Conservation (phyloP, 2,888 invertebrate genomes). For the Napeogenes sylphis region DNA sequence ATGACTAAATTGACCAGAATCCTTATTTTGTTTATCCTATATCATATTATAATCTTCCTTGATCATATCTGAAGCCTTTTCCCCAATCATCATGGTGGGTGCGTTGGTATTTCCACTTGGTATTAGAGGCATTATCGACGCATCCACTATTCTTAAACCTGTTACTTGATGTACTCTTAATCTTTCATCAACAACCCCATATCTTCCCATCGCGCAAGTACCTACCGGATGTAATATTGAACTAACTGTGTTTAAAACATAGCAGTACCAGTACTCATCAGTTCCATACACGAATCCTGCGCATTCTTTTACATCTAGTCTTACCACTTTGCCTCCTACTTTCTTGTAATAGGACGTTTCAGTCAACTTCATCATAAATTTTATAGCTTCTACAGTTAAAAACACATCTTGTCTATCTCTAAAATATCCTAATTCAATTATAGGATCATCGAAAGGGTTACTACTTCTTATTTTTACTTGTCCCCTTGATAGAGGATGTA, state of each 20-base stretch:
- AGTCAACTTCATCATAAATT: conserved; percentile 45
- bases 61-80: conserved; percentile 65
- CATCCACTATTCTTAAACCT: conserved; percentile 58
- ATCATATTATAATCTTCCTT: conserved; percentile 44
- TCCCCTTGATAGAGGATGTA: conserved; percentile 61
- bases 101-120: conserved; percentile 65
- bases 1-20: no score
- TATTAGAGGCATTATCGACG: conserved; percentile 60
- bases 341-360: conserved; percentile 52
- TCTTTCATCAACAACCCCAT: conserved; percentile 59
- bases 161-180: conserved; percentile 51
- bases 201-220: conserved; percentile 59
- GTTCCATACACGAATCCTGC: conserved; percentile 63
- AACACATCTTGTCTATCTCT: conserved; percentile 48
- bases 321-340: conserved; percentile 43
- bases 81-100: conserved; percentile 67
- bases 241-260: conserved; percentile 72
- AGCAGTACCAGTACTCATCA: conserved; percentile 81
- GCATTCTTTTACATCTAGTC: conserved; percentile 71
- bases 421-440: conserved; percentile 55
- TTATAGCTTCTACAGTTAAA: conserved; percentile 45
- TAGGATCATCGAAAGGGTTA: conserved; percentile 53
- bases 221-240: conserved; percentile 80
- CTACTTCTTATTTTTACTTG: conserved; percentile 49
- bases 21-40: conserved; percentile 7